phyloP scores from a whole-genome alignment of 1,140 invertebrate genomes.

The Oscheius sp. region DNA sequence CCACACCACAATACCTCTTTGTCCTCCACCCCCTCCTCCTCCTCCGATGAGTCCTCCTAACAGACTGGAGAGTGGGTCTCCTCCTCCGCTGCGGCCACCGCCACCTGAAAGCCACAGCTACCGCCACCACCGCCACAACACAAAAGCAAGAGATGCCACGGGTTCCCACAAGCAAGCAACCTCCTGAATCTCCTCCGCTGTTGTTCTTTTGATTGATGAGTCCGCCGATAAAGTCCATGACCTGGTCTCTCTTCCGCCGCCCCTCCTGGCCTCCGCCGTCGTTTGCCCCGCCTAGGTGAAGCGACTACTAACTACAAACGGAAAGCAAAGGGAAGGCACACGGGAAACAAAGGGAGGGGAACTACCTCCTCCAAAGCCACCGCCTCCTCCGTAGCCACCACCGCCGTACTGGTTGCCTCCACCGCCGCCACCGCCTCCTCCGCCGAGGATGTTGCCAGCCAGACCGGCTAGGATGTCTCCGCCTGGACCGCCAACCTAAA shows the following conservation, averaged over 20 bases:
- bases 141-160: background rate
- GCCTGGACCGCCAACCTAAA: constrained; percentile 39
- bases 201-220: constrained; percentile 10
- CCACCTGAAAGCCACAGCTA: background rate
- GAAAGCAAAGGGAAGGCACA: background rate
- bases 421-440: constrained; percentile 26
- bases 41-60: constrained; percentile 35
- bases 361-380: constrained; percentile 22
- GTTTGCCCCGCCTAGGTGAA: background rate
- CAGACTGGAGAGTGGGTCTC: constrained; percentile 16
- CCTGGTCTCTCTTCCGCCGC: constrained; percentile 15
- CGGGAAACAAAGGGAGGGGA: background rate
- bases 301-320: background rate
- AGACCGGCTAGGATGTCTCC: constrained; percentile 41
- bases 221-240: constrained; percentile 12
- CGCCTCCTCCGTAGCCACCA: constrained; percentile 14
- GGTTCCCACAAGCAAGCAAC: background rate
- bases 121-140: background rate
- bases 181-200: background rate
- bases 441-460: constrained; percentile 32
- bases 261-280: background rate
- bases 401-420: constrained; percentile 23
- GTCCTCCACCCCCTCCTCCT: constrained; percentile 30
- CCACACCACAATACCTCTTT: constrained; percentile 9
- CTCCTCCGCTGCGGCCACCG: constrained; percentile 10